Base-by-base conservation (phyloP, 2,797 vertebrate species). In the Lepus oiostolus region DNA sequence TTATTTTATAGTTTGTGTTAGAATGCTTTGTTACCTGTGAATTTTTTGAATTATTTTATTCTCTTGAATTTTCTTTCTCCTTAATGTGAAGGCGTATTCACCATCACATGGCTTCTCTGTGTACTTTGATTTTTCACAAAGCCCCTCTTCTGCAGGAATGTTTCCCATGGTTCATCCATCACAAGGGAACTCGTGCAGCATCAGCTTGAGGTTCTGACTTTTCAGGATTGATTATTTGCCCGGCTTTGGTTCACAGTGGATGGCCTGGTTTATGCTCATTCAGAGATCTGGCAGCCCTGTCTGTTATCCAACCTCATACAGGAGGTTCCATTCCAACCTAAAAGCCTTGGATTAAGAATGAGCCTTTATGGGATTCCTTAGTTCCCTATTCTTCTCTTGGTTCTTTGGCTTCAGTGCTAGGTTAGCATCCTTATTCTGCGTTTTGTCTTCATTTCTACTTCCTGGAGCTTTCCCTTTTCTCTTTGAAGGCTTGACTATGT, bases 401-500 rank as follows among this genome's bases (percentile, higher is more conserved):
- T 5, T n/a, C 3, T 93, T 96, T 84, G 50, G 8, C 11, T 50
- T 82, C 16, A 76, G 1, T 7, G 5, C 28, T 83, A 82, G 16
- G 30, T 92, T 28, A 76, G 13, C 26, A 16, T 7, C 17, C 17
- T 62, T n/a, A 22, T 35, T 83, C 90, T 2, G 24, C 11, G 1
- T 71, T 58, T 67, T 71, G 13, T 77, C 11, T 87, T 90, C 24
- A 62, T 70, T 92, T 77, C 67, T 80, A 38, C 88, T 58, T 4
- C 30, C 19, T n/a, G 14, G 75, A 68, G 67, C 3, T 54, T 79
- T 84, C 47, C 26, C 22, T 83, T 90, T 82, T n/a, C 60, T 88
- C 2, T 58, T 72, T 95, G 74, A 89, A 93, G 68, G 35, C 47
- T 72, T 90, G 52, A 77, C 65, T 42, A 32, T 63, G 8, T 93